These are phyloP conservation scores for Drosophila borealis DNA, from an alignment of 2,888 invertebrate genomes.

Conservation along the genomic window DNA sequence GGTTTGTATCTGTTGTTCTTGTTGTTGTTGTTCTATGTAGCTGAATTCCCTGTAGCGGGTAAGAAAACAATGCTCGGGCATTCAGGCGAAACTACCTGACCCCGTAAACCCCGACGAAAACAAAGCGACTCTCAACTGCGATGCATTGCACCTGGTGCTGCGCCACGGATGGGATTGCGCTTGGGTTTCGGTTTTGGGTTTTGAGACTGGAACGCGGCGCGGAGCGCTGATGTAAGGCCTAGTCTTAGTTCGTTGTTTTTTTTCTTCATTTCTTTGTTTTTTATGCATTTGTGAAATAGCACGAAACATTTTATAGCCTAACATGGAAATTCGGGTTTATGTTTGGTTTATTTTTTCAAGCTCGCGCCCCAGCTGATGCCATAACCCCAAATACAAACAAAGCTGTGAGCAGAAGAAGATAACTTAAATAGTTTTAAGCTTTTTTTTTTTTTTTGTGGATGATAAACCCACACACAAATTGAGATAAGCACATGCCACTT, in stretches of 20 bases:
- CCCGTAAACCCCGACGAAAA: slow-evolving; percentile 50
- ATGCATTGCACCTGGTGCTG: slow-evolving; percentile 72
- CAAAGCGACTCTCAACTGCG: slow-evolving; percentile 50
- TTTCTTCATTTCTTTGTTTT: slow-evolving; percentile 26
- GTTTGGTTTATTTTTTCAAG: slow-evolving; percentile 67
- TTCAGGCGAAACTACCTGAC: slow-evolving; percentile 74
- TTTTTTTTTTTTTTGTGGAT: slow-evolving; percentile 23
- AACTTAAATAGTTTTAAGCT: slow-evolving; percentile 66
- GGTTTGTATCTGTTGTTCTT: slow-evolving; percentile 15
- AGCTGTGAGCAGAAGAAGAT: slow-evolving; percentile 15
- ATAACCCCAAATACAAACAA: slow-evolving; percentile 44
- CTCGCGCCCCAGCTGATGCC: slow-evolving; percentile 54
- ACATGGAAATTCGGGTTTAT: slow-evolving; percentile 71
- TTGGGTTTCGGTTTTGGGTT: slow-evolving; percentile 4
- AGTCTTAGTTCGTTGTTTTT: slow-evolving; percentile 28
- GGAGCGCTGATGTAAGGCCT: slow-evolving; percentile 16
- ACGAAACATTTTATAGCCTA: slow-evolving; percentile 75
- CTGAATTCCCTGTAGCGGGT: slow-evolving; percentile 50
- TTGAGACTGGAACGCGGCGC: slow-evolving; percentile 11
- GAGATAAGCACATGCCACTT: slow-evolving; percentile 68
- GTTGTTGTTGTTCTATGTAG: slow-evolving; percentile 14
- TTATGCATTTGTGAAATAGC: slow-evolving; percentile 76
- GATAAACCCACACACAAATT: slow-evolving; percentile 65
- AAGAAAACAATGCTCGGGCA: slow-evolving; percentile 66
- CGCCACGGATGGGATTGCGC: slow-evolving; percentile 28